phyloP scores from a whole-genome alignment of 2,113 vertebrate genomes.

The Phaethornis superciliosus region DNA sequence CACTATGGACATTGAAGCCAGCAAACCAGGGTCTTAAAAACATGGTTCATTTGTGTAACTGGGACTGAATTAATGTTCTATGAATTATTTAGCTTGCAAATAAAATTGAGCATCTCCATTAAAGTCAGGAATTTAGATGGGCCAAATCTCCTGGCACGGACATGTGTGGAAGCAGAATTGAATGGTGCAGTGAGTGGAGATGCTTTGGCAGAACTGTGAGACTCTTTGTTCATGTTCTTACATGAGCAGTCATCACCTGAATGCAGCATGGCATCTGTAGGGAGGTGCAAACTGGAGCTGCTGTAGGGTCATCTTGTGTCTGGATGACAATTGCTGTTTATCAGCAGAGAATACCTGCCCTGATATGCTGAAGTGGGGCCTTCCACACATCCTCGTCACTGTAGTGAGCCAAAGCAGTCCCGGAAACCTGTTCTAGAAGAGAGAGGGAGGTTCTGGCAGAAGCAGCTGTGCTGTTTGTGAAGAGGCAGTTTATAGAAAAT shows the following conservation, averaged over 20 bases:
- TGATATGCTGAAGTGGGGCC: background rate
- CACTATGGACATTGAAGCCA: background rate
- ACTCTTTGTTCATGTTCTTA: rapidly evolving
- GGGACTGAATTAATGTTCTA: background rate
- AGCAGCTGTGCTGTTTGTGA: background rate
- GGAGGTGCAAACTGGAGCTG: background rate
- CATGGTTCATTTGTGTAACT: background rate
- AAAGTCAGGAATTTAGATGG: background rate
- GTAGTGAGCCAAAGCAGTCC: background rate
- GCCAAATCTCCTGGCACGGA: background rate
- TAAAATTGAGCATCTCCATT: background rate
- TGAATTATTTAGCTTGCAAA: background rate
- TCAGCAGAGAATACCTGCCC: background rate
- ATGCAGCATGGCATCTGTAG: background rate
- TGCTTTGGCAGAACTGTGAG: background rate
- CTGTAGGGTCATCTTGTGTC: background rate
- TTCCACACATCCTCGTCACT: rapidly evolving
- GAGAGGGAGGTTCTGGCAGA: background rate
- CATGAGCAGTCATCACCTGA: background rate
- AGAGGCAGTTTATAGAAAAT: background rate
- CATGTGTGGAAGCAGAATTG: background rate
- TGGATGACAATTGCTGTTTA: background rate
- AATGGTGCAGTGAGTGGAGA: rapidly evolving
- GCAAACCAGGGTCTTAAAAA: background rate
- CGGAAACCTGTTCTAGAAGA: background rate